Conservation (phyloP, 2,113 vertebrate species). For the Leucosticte australis region DNA sequence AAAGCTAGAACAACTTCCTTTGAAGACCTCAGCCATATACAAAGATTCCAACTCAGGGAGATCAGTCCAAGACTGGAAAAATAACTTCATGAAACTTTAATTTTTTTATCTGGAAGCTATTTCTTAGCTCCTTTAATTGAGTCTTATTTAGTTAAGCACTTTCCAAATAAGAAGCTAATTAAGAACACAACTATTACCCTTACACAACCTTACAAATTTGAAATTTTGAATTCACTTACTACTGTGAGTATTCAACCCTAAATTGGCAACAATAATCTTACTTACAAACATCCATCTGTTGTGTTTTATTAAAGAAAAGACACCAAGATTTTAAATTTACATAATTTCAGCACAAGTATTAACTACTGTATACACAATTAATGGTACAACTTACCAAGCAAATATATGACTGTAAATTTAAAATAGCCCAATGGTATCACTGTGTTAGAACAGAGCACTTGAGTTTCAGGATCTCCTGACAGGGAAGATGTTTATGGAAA, state of each 20-base stretch:
- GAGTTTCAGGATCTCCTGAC: conserved; percentile 56
- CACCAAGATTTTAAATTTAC: not conserved
- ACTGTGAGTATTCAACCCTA: not conserved
- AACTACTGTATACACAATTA: not conserved
- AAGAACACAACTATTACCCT: not conserved
- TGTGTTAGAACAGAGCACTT: conserved; percentile 61
- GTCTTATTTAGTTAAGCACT: not conserved
- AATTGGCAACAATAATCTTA: not conserved
- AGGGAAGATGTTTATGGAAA: conserved; percentile 71
- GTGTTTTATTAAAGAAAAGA: not conserved
- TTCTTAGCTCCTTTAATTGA: not conserved
- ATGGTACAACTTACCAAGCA: conserved; percentile 76
- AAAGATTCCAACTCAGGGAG: not conserved
- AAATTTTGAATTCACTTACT: not conserved
- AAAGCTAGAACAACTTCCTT: not conserved
- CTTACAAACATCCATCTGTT: not conserved
- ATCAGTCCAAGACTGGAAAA: not conserved
- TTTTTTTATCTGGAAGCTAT: not conserved
- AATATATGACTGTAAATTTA: conserved; percentile 60
- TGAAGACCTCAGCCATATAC: not conserved
- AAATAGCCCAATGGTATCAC: conserved; percentile 65
- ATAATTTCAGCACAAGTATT: not conserved
- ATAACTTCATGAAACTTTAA: not conserved
- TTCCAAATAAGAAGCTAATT: not conserved
- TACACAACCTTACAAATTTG: not conserved